phyloP scores from a whole-genome alignment of 2,113 vertebrate genomes.

The Cebus imitator region DNA sequence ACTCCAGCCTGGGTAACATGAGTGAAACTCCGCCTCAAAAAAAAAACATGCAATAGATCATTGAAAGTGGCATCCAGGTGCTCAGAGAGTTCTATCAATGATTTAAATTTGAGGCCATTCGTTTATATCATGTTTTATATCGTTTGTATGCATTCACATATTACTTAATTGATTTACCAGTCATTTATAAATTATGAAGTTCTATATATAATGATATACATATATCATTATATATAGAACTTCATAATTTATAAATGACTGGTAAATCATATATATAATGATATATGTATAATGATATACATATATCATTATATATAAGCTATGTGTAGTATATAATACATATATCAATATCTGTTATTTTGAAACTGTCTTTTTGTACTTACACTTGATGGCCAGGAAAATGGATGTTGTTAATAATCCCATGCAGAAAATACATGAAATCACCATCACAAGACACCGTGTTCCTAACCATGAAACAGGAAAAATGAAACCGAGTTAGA shows the following conservation, averaged over 20 bases:
- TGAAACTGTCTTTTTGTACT: conserved; percentile 51
- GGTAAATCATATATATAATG: background rate
- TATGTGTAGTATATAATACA: background rate
- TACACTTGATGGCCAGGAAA: conserved; percentile 73
- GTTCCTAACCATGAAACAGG: conserved; percentile 30
- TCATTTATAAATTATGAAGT: background rate
- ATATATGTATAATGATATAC: no score
- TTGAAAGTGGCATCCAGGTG: background rate
- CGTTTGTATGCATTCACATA: background rate
- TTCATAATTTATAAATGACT: background rate
- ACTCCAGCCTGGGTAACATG: no score
- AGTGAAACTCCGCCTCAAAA: no score
- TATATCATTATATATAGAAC: no score
- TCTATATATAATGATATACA: background rate
- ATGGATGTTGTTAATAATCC: conserved; percentile 51
- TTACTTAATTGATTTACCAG: background rate
- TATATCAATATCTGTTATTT: background rate
- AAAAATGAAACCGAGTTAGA: background rate
- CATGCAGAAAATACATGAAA: conserved; percentile 34
- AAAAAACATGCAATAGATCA: background rate
- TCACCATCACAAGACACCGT: background rate
- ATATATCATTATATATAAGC: background rate
- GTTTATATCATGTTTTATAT: background rate
- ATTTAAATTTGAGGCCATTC: background rate
- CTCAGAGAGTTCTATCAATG: background rate